A percentile compares a stretch with the other conserved stretches of the same genome.
phyloP scores from a whole-genome alignment of 2,113 vertebrate species.

The Chunga burmeisteri region DNA sequence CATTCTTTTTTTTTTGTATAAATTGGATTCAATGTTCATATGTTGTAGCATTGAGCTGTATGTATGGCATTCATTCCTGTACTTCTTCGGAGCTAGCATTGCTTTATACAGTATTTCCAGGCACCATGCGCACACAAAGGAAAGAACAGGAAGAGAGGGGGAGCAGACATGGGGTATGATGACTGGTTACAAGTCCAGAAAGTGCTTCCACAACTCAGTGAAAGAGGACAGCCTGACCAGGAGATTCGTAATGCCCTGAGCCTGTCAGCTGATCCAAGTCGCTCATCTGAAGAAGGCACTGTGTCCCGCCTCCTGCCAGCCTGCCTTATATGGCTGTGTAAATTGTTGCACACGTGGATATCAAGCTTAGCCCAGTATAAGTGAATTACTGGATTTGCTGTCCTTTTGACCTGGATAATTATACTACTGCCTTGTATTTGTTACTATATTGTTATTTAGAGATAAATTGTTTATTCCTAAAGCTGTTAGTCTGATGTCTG shows the following conservation, averaged over 20 bases:
- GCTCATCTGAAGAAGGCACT: accelerated
- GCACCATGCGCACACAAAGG: background rate
- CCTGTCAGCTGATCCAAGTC: background rate
- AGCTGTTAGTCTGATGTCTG: background rate
- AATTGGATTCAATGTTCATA: background rate
- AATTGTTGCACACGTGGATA: background rate
- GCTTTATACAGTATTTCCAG: background rate
- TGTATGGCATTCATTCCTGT: background rate
- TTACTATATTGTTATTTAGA: background rate
- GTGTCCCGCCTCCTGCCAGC: background rate
- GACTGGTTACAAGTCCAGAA: background rate
- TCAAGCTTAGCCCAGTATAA: background rate
- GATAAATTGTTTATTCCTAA: background rate
- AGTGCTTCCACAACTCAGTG: background rate
- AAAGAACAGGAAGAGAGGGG: background rate
- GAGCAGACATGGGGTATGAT: background rate
- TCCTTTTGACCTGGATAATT: background rate
- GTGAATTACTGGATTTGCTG: background rate
- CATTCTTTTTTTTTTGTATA: background rate
- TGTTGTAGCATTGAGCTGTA: background rate
- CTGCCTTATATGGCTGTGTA: accelerated
- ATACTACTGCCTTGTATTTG: background rate
- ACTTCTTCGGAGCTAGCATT: background rate
- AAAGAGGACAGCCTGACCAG: background rate
- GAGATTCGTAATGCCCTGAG: background rate